Evolutionary conservation across 2,797 vertebrate species (phyloP), one percentile per base, ranked within the genome.

Genomic region (Pampus argenteus): DNA sequence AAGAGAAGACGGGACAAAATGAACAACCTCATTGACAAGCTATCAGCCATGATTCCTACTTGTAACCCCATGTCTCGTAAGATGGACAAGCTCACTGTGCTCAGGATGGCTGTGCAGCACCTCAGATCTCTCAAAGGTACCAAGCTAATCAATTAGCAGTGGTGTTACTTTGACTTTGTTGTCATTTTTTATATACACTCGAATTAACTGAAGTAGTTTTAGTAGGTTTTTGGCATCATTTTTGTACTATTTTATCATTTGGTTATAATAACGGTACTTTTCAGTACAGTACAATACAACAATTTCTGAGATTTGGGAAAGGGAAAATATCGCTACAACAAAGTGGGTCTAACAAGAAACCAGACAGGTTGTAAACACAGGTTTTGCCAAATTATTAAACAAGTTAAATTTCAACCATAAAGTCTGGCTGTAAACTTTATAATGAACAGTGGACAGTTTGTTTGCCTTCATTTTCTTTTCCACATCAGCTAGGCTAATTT

Each of bases 1-100:
- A 99, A 99, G 87, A 91, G 96, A 63, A 94, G 97, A 82, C 93
- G 98, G 78, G 97, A 98, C 83, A 99, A 97, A 93, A 99, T 98
- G 96, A 99, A 99, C 88, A 95, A 93, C 59, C 84, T 98, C 68
- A 98, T 98, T 31, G 96, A 98, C 71, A 96, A 97, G 76, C 91
- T 99, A 29, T 98, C 97, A 3, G 95, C 95, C 45, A 96, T 98
- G 97, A 96, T 99, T 84, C 98, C 98, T 5, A 95, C 96, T 18
- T 97, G 96, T 90, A 96, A 94, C 81, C 95, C 96, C 25, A 82
- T 96, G 94, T 94, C 96, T 23, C 94, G 95, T 13, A 98, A 96
- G 61, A 90, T 97, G 71, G 98, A 99, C 91, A 99, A 99, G 74
- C 96, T 99, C 45, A 98, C 96, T 1, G 96, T 98, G 59, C 91